A percentile compares a stretch with the other conserved stretches of the same genome.
phyloP scores from a whole-genome alignment of 2,113 vertebrate genomes.

The Pollachius pollachius region DNA sequence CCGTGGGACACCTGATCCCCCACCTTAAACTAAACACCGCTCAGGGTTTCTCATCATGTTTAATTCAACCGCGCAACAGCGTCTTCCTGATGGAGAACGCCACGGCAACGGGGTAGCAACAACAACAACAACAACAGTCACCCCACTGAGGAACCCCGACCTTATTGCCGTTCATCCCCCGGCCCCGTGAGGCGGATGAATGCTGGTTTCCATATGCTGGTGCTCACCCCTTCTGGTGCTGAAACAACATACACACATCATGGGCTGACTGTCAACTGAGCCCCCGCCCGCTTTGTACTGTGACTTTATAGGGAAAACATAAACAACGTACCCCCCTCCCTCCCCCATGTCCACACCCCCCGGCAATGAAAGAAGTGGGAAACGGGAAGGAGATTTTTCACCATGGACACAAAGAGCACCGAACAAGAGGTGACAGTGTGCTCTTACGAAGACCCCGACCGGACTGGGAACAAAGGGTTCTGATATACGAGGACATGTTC shows the following conservation, averaged over 20 bases:
- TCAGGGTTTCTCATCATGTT: conserved; percentile 8
- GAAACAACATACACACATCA: background rate
- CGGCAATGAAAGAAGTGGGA: conserved; percentile 22
- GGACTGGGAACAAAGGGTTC: background rate
- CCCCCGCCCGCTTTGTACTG: background rate
- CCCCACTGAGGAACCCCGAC: conserved; percentile 14
- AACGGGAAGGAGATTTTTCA: background rate
- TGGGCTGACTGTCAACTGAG: background rate
- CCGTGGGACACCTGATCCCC: background rate
- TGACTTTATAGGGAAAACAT: background rate
- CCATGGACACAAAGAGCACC: conserved; percentile 10
- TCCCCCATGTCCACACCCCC: too few relatives aligned
- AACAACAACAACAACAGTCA: conserved; percentile 22
- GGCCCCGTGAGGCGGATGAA: conserved; percentile 21
- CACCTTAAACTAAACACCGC: conserved; percentile 13
- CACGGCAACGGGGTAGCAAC: conserved; percentile 22
- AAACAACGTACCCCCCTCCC: background rate
- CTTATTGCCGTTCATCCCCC: conserved; percentile 7
- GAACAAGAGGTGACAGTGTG: conserved; percentile 8
- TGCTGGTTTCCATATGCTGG: conserved; percentile 8
- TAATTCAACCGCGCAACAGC: background rate
- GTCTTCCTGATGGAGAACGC: conserved; percentile 16
- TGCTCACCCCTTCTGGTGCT: background rate
- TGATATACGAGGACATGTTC: background rate
- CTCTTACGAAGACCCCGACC: conserved; percentile 1